phyloP scores from a whole-genome alignment of 1,140 invertebrate species.

The Mya arenaria region DNA sequence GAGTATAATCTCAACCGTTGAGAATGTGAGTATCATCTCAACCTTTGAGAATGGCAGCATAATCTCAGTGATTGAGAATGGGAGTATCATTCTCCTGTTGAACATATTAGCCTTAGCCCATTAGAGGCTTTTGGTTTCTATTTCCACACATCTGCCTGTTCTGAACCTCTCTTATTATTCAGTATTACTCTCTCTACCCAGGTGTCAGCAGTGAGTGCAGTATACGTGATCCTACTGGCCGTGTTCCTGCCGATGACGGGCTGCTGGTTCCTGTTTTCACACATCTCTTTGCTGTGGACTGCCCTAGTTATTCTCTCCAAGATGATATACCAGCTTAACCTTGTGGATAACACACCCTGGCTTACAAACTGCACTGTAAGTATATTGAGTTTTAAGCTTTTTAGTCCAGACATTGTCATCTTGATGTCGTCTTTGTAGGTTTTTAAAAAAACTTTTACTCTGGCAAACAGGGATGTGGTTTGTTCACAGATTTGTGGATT shows the following conservation, averaged over 20 bases:
- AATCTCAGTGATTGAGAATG: too few relatives aligned
- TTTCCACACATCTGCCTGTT: too few relatives aligned
- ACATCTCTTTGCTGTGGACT: constrained; percentile 89
- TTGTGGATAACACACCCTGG: constrained; percentile 87
- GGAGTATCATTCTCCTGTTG: too few relatives aligned
- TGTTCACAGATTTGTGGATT: neutral
- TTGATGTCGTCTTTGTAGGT: neutral
- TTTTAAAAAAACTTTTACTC: neutral
- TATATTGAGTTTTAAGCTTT: neutral
- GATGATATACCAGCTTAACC: constrained; percentile 98
- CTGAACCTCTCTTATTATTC: too few relatives aligned
- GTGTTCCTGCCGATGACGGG: constrained; percentile 86
- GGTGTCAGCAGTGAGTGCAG: constrained; percentile 89
- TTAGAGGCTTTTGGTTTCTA: too few relatives aligned
- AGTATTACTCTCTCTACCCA: constrained; percentile 82
- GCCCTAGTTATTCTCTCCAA: constrained; percentile 93
- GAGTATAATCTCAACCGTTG: too few relatives aligned
- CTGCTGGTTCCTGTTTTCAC: constrained; percentile 87
- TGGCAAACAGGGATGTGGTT: neutral
- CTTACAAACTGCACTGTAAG: constrained; percentile 87
- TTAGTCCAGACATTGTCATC: neutral
- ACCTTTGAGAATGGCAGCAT: too few relatives aligned
- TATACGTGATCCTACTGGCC: constrained; percentile 89
- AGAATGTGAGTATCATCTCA: too few relatives aligned
- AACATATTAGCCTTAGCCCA: too few relatives aligned